Conservation (phyloP, 2,888 invertebrate species). For the Molorchus minor region DNA sequence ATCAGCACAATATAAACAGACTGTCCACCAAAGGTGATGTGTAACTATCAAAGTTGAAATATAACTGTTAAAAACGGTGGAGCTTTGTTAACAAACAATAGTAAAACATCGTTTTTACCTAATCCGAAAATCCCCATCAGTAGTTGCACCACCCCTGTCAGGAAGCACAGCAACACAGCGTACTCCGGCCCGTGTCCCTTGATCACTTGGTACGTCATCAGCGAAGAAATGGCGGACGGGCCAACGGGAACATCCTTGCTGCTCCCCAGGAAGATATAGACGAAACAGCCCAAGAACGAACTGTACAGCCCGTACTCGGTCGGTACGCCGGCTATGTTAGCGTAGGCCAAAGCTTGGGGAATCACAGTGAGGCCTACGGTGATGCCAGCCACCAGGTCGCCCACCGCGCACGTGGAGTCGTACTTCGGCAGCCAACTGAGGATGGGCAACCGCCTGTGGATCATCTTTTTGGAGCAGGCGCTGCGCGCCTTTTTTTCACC, state of each 20-base stretch:
- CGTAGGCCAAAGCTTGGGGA: conserved; percentile 86
- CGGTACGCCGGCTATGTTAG: conserved; percentile 79
- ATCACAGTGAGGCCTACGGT: conserved; percentile 94
- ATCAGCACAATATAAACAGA: no score
- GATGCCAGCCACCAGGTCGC: conserved; percentile 83
- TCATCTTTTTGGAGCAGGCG: conserved; percentile 74
- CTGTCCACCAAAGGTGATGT: no score
- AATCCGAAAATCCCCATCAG: conserved; percentile 85
- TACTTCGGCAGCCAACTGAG: conserved; percentile 81
- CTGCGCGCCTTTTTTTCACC: conserved; percentile 62
- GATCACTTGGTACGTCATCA: conserved; percentile 83
- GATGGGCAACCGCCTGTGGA: conserved; percentile 79
- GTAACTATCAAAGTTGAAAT: no score
- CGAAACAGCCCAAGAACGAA: conserved; percentile 89
- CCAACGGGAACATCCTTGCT: conserved; percentile 94
- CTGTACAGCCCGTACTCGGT: conserved; percentile 90
- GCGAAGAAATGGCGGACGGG: conserved; percentile 90
- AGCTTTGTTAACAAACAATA: no score
- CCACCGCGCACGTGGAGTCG: conserved; percentile 74
- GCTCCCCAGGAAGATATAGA: conserved; percentile 90
- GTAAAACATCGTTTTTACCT: no score
- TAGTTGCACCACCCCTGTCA: conserved; percentile 78
- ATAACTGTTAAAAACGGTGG: conserved; percentile 9
- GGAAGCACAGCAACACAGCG: conserved; percentile 80
- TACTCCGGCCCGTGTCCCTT: conserved; percentile 72